phyloP scores from a whole-genome alignment of 2,888 invertebrate genomes.

The Lycia hirtaria region DNA sequence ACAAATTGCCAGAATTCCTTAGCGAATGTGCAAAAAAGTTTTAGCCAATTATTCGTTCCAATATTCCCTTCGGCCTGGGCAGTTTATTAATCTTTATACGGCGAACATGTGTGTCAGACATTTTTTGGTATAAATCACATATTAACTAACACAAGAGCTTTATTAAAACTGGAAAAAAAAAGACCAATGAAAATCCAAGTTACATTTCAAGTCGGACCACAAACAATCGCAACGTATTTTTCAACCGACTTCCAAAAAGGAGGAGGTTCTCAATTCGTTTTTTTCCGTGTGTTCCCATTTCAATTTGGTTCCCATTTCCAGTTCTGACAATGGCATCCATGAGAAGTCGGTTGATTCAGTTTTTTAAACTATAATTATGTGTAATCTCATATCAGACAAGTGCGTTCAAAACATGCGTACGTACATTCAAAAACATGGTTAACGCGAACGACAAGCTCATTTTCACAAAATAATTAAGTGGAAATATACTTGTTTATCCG shows the following conservation, averaged over 20 bases:
- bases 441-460: conserved; percentile 13
- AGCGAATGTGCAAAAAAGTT: conserved; percentile 38
- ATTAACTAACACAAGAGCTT: conserved; percentile 60
- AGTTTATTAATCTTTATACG: conserved; percentile 64
- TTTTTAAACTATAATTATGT: too few species aligned
- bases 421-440: conserved; percentile 17
- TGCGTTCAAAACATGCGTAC: conserved; percentile 13
- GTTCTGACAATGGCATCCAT: too few species aligned
- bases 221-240: too few species aligned
- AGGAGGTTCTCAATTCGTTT: too few species aligned
- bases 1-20: conserved; percentile 8
- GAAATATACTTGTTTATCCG: conserved; percentile 26
- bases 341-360: too few species aligned
- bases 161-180: conserved; percentile 64
- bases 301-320: too few species aligned
- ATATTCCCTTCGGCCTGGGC: conserved; percentile 54
- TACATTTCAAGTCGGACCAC: neutral
- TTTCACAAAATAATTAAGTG: conserved; percentile 18
- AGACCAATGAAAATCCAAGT: conserved; percentile 42
- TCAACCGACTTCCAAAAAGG: too few species aligned
- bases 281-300: too few species aligned
- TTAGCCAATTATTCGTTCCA: conserved; percentile 49
- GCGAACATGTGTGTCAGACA: conserved; percentile 59
- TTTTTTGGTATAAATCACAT: conserved; percentile 68
- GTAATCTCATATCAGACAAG: neutral